Evolutionary conservation across 2,797 vertebrate species (phyloP).

Genomic region (Erethizon dorsatum): DNA sequence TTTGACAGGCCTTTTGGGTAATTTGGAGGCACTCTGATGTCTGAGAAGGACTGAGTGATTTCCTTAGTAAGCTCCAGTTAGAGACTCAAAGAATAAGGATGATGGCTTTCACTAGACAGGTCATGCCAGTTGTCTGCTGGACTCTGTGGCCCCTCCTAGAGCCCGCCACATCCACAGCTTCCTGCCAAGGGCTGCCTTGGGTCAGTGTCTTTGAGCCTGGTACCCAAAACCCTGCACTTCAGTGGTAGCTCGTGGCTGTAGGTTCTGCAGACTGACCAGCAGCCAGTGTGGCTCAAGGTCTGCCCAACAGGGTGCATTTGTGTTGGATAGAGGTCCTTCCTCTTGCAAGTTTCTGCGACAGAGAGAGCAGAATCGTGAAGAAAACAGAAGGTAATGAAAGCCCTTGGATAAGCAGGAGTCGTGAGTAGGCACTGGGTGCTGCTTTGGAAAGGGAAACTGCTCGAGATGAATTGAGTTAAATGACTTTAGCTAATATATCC

Average conservation of each 20-base stretch:
- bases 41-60: not conserved
- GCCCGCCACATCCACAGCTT: not conserved
- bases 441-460: not conserved
- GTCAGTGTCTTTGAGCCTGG: not conserved
- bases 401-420: not conserved
- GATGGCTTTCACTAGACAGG: too few relatives aligned
- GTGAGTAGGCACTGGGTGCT: fast-evolving
- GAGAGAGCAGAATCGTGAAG: not conserved
- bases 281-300: not conserved
- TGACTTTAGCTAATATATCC: not conserved
- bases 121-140: not conserved
- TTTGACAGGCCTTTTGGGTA: not conserved
- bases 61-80: not conserved
- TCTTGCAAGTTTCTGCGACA: not conserved
- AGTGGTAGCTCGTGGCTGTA: not conserved
- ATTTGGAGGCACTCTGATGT: not conserved
- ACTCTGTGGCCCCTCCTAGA: not conserved
- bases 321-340: not conserved
- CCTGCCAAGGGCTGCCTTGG: not conserved
- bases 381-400: not conserved
- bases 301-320: too few relatives aligned
- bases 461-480: not conserved
- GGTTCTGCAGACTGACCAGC: not conserved
- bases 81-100: not conserved
- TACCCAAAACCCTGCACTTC: not conserved